Percentiles rank a stretch among this genome's conserved stretches.
Evolutionary conservation across 2,888 invertebrate genomes (phyloP).

Genomic region (Ferdinandea cuprea): DNA sequence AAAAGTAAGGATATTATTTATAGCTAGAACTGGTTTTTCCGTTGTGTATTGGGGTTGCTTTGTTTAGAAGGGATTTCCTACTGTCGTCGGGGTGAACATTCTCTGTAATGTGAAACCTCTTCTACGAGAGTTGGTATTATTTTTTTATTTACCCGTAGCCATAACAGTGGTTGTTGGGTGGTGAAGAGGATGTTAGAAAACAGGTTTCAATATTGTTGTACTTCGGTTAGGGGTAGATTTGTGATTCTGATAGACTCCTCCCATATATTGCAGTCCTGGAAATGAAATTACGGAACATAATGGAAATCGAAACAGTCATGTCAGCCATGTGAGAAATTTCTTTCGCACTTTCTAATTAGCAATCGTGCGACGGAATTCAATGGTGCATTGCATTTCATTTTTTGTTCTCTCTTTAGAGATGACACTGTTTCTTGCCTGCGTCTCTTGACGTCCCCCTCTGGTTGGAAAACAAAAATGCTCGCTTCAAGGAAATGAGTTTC

Average conservation of each 20-base stretch:
- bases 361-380: constrained; percentile 36
- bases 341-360: constrained; percentile 73
- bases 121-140: constrained; percentile 11
- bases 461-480: constrained; percentile 37
- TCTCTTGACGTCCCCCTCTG: constrained; percentile 19
- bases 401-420: too few relatives aligned
- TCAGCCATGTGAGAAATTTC: constrained; percentile 31
- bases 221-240: constrained; percentile 58
- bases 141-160: constrained; percentile 58
- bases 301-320: constrained; percentile 20
- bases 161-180: constrained; percentile 63
- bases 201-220: constrained; percentile 34
- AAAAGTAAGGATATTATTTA: constrained; percentile 45
- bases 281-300: constrained; percentile 21
- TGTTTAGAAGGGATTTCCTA: not conserved
- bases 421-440: too few relatives aligned
- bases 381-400: constrained; percentile 33
- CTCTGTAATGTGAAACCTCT: constrained; percentile 54
- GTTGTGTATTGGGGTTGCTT: constrained; percentile 1
- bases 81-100: constrained; percentile 49
- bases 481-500: constrained; percentile 68
- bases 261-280: constrained; percentile 9
- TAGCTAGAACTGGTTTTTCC: constrained; percentile 16
- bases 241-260: constrained; percentile 50
- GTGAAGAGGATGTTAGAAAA: constrained; percentile 39